phyloP scores from a whole-genome alignment of 2,113 vertebrate species.

The Trichomycterus rosablanca region DNA sequence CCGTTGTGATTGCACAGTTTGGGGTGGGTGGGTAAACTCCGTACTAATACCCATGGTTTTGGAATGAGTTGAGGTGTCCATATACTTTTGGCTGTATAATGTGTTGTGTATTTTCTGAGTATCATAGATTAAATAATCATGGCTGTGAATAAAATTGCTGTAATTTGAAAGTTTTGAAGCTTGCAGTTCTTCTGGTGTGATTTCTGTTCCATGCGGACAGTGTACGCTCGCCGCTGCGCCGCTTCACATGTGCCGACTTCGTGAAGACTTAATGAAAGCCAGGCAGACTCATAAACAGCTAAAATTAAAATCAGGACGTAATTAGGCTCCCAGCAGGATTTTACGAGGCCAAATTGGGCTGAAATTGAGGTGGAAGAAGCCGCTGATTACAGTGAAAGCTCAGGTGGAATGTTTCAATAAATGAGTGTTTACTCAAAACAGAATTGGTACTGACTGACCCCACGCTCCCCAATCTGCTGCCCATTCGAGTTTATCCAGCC shows the following conservation, averaged over 20 bases:
- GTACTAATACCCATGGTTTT: too few relatives aligned
- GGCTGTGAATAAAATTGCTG: too few relatives aligned
- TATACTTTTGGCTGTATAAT: too few relatives aligned
- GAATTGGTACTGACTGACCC: background rate
- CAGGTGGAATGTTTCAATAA: background rate
- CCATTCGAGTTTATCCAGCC: constrained; percentile 1
- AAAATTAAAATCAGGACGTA: constrained; percentile 25
- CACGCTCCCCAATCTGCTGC: background rate
- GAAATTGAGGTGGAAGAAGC: constrained; percentile 30
- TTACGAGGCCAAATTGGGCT: constrained; percentile 44
- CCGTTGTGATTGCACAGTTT: too few relatives aligned
- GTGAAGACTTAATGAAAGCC: constrained; percentile 20
- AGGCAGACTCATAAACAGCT: constrained; percentile 29
- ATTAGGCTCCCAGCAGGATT: constrained; percentile 26
- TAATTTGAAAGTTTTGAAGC: too few relatives aligned
- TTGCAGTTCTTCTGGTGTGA: too few relatives aligned
- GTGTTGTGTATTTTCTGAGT: too few relatives aligned
- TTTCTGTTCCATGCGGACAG: background rate
- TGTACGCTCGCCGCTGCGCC: background rate
- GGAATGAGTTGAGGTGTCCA: too few relatives aligned
- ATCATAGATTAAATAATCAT: too few relatives aligned
- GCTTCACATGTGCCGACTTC: constrained; percentile 14
- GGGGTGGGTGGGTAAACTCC: too few relatives aligned
- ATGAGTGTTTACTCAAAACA: background rate
- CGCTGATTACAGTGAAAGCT: constrained; percentile 28